phyloP scores from a whole-genome alignment of 2,113 vertebrate species.

The Macrotis lagotis region DNA sequence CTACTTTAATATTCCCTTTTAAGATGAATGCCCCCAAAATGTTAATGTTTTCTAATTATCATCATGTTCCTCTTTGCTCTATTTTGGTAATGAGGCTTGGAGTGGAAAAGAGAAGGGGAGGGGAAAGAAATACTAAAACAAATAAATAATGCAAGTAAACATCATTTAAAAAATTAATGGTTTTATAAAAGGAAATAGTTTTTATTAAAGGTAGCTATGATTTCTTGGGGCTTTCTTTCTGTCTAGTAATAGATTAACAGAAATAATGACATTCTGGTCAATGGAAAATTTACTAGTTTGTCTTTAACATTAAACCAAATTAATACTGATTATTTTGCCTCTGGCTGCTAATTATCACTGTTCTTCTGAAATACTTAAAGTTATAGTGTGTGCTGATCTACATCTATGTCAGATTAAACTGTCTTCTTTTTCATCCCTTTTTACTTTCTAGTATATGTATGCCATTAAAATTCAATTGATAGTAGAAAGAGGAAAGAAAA shows the following conservation, averaged over 20 bases:
- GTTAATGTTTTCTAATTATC: neutral
- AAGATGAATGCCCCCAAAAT: slow-evolving; percentile 16
- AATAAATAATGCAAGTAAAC: neutral
- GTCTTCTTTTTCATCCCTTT: neutral
- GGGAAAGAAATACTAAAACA: neutral
- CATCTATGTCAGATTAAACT: slow-evolving; percentile 1
- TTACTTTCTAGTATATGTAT: neutral
- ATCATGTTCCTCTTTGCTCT: neutral
- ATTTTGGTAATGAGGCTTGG: neutral
- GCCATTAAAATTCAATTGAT: neutral
- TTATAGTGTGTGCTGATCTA: slow-evolving; percentile 64
- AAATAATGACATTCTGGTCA: slow-evolving; percentile 73
- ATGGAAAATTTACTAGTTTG: slow-evolving; percentile 64
- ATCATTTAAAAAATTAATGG: neutral
- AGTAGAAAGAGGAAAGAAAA: neutral
- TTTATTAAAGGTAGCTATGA: neutral
- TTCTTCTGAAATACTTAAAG: slow-evolving; percentile 77
- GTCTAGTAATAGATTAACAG: slow-evolving; percentile 65
- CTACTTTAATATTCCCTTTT: slow-evolving; percentile 12
- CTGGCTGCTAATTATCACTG: slow-evolving; percentile 72
- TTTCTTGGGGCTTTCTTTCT: slow-evolving; percentile 47
- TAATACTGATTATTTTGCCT: slow-evolving; percentile 77
- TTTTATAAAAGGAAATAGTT: slow-evolving; percentile 4
- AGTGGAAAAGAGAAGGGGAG: neutral
- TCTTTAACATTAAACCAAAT: slow-evolving; percentile 77